Evolutionary conservation across 1,140 invertebrate genomes (phyloP).

Genomic region (Muscidifurax raptorellus): DNA sequence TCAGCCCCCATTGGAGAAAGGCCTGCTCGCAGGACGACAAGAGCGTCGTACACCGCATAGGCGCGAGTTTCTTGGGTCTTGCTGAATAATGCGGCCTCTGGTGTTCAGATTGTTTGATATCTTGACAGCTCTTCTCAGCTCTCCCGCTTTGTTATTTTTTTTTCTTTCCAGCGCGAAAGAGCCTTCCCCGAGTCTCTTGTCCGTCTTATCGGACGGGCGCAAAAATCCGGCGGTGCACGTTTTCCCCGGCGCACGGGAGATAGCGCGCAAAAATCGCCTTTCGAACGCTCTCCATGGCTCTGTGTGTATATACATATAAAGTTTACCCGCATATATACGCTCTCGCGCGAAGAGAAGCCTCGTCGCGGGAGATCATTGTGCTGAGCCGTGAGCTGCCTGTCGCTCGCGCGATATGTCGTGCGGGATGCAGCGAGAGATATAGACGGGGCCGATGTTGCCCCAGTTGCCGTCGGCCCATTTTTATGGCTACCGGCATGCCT

Average conservation of each 20-base stretch:
- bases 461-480: constrained; percentile 39
- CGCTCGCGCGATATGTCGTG: constrained; percentile 3
- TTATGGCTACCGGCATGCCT: background rate
- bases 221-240: constrained; percentile 24
- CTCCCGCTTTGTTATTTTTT: constrained; percentile 14
- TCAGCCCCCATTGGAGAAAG: background rate
- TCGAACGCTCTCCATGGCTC: background rate
- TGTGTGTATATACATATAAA: background rate
- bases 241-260: background rate
- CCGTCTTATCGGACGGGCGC: constrained; percentile 25
- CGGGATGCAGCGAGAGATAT: background rate
- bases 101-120: constrained; percentile 43
- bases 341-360: constrained; percentile 6
- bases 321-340: background rate
- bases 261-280: background rate
- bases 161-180: background rate
- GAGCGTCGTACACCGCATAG: background rate
- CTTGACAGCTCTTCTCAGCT: constrained; percentile 29
- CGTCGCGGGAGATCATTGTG: constrained; percentile 29
- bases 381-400: background rate
- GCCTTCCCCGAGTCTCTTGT: constrained; percentile 30
- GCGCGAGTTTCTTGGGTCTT: background rate
- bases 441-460: background rate
- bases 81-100: constrained; percentile 20
- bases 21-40: background rate